phyloP scores from a whole-genome alignment of 2,113 vertebrate species.

The Oreocharis arfaki region DNA sequence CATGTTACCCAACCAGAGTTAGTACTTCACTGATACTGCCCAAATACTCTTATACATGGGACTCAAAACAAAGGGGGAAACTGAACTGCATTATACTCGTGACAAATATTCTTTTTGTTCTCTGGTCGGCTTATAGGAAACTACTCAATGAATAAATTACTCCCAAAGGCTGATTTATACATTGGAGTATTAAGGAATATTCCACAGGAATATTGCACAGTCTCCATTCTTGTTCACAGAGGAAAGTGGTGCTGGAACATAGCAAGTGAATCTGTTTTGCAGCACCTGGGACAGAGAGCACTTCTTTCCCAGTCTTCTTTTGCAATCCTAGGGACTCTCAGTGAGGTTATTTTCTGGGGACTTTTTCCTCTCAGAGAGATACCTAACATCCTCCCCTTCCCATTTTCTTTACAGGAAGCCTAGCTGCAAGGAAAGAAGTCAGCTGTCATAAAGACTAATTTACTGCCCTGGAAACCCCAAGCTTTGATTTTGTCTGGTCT shows the following conservation, averaged over 20 bases:
- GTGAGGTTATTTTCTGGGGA: not conserved
- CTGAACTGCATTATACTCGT: not conserved
- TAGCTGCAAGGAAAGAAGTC: not conserved
- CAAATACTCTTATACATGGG: not conserved
- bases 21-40: not conserved
- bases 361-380: not conserved
- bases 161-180: not conserved
- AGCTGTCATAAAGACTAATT: not conserved
- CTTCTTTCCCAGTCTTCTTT: not conserved
- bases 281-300: not conserved
- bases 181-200: too few relatives aligned
- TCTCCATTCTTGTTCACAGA: not conserved
- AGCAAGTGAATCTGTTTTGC: not conserved
- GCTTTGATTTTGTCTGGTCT: conserved; percentile 10
- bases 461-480: conserved; percentile 22
- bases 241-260: not conserved
- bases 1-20: not conserved
- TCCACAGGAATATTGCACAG: not conserved
- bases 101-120: not conserved
- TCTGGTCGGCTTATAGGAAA: not conserved
- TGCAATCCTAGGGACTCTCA: not conserved
- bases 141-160: not conserved
- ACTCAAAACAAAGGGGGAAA: not conserved
- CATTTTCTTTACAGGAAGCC: not conserved
- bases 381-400: not conserved